A percentile compares a stretch with the other conserved stretches of the same genome.
Evolutionary conservation across 1,140 invertebrate genomes (phyloP).

Genomic region (Uloborus diversus): DNA sequence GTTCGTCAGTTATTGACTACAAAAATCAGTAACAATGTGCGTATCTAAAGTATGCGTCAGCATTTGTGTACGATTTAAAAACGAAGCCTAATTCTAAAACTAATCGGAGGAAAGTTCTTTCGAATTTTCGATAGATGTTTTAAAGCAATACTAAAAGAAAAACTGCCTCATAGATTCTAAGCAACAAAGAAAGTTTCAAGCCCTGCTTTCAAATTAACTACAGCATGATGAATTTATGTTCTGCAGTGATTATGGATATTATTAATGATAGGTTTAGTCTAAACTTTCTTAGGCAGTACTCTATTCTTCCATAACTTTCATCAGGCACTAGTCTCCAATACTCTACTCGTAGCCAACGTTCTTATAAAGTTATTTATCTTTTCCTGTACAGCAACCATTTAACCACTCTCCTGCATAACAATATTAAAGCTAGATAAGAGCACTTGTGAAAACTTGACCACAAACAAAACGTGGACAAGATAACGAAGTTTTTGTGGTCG

Average conservation of each 20-base stretch:
- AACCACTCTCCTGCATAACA: conserved; percentile 46
- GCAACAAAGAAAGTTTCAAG: conserved; percentile 26
- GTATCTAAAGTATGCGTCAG: conserved; percentile 34
- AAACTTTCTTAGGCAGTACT: conserved; percentile 31
- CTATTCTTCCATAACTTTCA: conserved; percentile 22
- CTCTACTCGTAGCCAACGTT: conserved; percentile 10
- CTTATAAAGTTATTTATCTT: conserved; percentile 11
- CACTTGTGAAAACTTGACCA: conserved; percentile 47
- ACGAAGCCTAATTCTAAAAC: conserved; percentile 21
- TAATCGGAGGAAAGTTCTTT: conserved; percentile 26
- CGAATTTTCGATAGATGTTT: neutral
- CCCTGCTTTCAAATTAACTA: conserved; percentile 42
- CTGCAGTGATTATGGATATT: conserved; percentile 28
- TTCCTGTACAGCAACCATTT: conserved; percentile 41
- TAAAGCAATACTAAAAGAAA: neutral
- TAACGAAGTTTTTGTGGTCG: conserved; percentile 22
- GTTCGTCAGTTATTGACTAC: too few species aligned
- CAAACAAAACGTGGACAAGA: conserved; percentile 17
- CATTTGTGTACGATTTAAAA: conserved; percentile 9
- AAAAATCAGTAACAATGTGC: conserved; percentile 48
- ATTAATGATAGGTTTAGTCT: conserved; percentile 19
- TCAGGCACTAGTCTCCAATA: conserved; percentile 37
- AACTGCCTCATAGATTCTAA: conserved; percentile 23
- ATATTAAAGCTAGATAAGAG: conserved; percentile 49
- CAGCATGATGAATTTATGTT: conserved; percentile 14